Evolutionary conservation across 2,888 invertebrate species (phyloP), one percentile per base, ranked within the genome.

Genomic region (Serripes groenlandicus): DNA sequence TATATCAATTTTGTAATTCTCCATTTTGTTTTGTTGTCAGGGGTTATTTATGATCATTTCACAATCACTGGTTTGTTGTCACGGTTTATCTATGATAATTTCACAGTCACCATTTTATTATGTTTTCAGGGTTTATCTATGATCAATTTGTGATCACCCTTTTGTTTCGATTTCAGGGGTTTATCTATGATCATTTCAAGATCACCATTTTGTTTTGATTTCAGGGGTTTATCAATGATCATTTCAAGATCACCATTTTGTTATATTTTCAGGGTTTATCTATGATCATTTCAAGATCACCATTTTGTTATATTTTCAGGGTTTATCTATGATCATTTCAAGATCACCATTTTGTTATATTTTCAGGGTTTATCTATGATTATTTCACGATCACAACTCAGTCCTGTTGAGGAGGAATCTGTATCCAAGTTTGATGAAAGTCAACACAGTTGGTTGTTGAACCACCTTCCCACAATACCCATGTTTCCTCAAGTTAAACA

Each of bases 321-420:
- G 97, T 4, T 94, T 97, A 37, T 97, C 97, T 90, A 95, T 97
- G 89, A 96, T 97, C 5, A 95, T 97, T 3, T 96, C 96, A 0
- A 81, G 87, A 66, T 88, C 91, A 4, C 82, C n/a, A n/a, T n/a
- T n/a, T n/a, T n/a, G n/a, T 49, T 49, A 3, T 49, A 49, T 49
- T 73, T 58, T 0, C 93, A 96, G 96, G 97, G 97, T 4, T 94
- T 97, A 37, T 97, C 97, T 90, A 95, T 97, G 89, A 96, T 97
- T 4, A 95, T 97, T 3, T 96, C 96, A 0, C 81, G 87, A 66
- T 88, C 91, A 4, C 82, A 89, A 80, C 35, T 90, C 69, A 83
- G 78, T 15, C 79, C 84, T 11, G 70, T 81, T 21, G 86, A 88
- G 18, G 84, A 81, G 21, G 77, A 78, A 32, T 34, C 54, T n/a